Percentiles rank a stretch among this genome's conserved stretches.
These are phyloP conservation scores for Anguilla obscura DNA, from an alignment of 2,797 vertebrate species.

Conservation along the genomic window DNA sequence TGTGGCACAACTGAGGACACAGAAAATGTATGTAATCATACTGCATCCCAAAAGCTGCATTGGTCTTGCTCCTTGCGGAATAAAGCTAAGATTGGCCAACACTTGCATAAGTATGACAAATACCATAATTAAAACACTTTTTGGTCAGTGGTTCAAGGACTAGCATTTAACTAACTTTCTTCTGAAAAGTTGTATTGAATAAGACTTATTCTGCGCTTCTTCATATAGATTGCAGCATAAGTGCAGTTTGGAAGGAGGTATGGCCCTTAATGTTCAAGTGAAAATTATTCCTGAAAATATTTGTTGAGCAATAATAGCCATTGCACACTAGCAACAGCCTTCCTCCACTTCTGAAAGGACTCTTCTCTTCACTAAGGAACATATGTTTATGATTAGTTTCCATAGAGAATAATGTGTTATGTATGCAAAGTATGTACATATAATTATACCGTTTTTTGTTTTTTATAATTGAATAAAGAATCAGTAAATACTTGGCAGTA, in stretches of 20 bases:
- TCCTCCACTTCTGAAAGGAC: slow-evolving; percentile 42
- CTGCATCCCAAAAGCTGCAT: background rate
- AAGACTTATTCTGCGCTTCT: background rate
- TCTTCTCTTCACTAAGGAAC: background rate
- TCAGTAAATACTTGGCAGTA: background rate
- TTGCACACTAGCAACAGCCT: background rate
- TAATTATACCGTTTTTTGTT: background rate
- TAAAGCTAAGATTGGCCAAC: background rate
- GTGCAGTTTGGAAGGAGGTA: background rate
- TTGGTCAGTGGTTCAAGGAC: background rate
- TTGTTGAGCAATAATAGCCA: background rate
- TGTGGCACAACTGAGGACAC: slow-evolving; percentile 51
- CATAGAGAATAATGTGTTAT: slow-evolving; percentile 22
- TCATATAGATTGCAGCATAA: background rate
- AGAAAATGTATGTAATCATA: slow-evolving; percentile 6
- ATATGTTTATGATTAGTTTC: background rate
- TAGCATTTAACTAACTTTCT: background rate
- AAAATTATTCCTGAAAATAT: background rate
- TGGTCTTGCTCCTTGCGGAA: background rate
- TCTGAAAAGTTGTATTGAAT: background rate
- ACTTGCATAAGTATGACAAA: slow-evolving; percentile 7
- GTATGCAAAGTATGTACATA: slow-evolving; percentile 10
- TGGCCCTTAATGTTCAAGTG: background rate
- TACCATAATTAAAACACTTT: background rate
- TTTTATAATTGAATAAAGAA: background rate